phyloP scores from a whole-genome alignment of 2,113 vertebrate genomes.

The Nerophis lumbriciformis region DNA sequence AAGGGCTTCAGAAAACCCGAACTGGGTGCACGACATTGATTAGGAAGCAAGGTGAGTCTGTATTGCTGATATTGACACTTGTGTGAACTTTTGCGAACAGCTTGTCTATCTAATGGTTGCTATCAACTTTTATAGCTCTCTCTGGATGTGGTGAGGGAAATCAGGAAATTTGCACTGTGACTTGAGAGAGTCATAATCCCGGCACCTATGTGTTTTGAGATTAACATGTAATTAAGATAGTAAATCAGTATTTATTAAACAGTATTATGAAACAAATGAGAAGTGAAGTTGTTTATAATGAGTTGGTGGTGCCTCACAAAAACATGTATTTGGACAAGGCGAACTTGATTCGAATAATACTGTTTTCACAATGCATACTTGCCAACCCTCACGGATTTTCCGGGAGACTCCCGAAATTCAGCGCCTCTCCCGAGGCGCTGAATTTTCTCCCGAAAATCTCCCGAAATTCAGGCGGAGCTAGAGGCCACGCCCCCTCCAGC shows the following conservation, averaged over 20 bases:
- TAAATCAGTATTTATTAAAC: conserved; percentile 76
- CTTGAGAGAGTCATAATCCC: conserved; percentile 67
- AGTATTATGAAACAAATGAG: conserved; percentile 51
- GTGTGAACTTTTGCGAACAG: conserved; percentile 50
- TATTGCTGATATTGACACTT: conserved; percentile 61
- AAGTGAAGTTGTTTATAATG: conserved; percentile 40
- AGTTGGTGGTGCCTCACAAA: conserved; percentile 6
- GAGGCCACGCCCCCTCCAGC: too few relatives aligned
- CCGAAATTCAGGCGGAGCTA: too few relatives aligned
- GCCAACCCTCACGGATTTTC: too few relatives aligned
- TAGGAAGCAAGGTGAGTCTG: conserved; percentile 27
- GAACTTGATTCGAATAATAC: background rate
- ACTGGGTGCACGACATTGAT: conserved; percentile 40
- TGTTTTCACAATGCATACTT: conserved; percentile 26
- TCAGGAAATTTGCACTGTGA: conserved; percentile 65
- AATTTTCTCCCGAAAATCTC: too few relatives aligned
- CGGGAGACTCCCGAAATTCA: too few relatives aligned
- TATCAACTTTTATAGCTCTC: conserved; percentile 66
- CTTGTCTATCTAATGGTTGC: conserved; percentile 66
- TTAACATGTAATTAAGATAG: conserved; percentile 74
- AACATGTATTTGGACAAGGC: background rate
- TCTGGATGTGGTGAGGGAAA: conserved; percentile 61
- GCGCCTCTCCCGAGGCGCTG: too few relatives aligned
- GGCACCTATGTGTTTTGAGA: conserved; percentile 69
- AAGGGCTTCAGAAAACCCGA: conserved; percentile 7